These are phyloP conservation scores for Amphipoea oculea DNA, from an alignment of 2,888 invertebrate genomes.

Conservation along the genomic window DNA sequence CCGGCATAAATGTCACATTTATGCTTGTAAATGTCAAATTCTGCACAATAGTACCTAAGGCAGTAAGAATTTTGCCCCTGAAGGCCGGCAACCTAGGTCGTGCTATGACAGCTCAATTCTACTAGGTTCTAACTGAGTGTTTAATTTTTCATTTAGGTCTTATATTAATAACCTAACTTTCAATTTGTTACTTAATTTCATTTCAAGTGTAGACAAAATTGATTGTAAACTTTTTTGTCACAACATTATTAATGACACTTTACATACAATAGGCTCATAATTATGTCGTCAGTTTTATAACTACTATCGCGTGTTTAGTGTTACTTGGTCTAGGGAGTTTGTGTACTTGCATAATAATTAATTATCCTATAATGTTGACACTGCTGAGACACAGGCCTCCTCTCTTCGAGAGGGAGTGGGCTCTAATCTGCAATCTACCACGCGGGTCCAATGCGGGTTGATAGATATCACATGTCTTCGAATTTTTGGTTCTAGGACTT, in stretches of 20 bases:
- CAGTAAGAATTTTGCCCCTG: neutral
- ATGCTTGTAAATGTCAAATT: slow-evolving; percentile 22
- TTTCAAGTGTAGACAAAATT: slow-evolving; percentile 25
- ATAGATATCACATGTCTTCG: neutral
- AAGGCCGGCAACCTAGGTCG: slow-evolving; percentile 1
- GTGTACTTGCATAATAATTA: neutral
- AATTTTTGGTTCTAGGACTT: neutral
- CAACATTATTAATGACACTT: slow-evolving; percentile 28
- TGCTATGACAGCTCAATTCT: neutral
- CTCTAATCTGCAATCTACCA: neutral
- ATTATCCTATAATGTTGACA: neutral
- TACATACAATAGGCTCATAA: slow-evolving; percentile 52
- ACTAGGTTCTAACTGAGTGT: neutral
- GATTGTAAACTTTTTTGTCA: slow-evolving; percentile 25
- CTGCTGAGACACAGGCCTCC: neutral
- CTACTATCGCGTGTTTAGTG: slow-evolving; percentile 38
- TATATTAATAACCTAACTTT: slow-evolving; percentile 15
- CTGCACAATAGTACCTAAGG: slow-evolving; percentile 1
- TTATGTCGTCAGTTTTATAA: slow-evolving; percentile 18
- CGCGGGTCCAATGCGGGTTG: neutral
- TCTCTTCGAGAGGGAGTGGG: neutral
- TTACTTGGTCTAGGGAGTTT: neutral
- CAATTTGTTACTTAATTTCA: slow-evolving; percentile 16
- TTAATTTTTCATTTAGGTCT: slow-evolving; percentile 5
- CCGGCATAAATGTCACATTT: slow-evolving; percentile 2